Base-by-base conservation (phyloP, 2,797 vertebrate species). In the Cossypha niveicapilla region DNA sequence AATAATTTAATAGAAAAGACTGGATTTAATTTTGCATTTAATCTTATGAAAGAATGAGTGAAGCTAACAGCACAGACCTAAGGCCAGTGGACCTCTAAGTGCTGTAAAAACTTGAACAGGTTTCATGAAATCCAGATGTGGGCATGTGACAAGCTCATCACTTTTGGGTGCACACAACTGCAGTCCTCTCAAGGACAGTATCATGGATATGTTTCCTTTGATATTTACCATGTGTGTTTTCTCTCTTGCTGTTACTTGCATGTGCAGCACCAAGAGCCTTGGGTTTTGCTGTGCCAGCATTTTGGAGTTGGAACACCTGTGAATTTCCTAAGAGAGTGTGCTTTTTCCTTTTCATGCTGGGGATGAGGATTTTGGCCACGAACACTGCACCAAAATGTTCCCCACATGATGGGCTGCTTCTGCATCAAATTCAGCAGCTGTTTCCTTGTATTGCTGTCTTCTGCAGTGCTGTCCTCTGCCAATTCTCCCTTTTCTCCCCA, bases 341-440 rank as follows among this genome's bases (percentile, higher is more conserved):
- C 44, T 48, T 76, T 44, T 71, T 87, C 65, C 51, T 22, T 73
- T 89, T 56, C 0, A 2, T 45, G 74, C 88, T 73, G 71, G n/a
- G 34, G 22, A 85, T 82, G 56, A 85, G 54, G 63, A 37, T 94
- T 85, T 92, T 76, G 61, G 61, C 89, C 75, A 74, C 76, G 84
- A 93, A 61, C 68, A 71, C 56, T 95, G 92, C 93, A 93, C 71
- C 93, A 94, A 93, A 95, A 67, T 67, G 63, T 73, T 92, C 56
- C 76, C 54, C 67, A 86, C 41, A 11, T 7, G 11, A 81, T 5
- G 19, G 67, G 75, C 80, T 88, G 41, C 48, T 94, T 35, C 86
- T 87, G 92, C 92, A 82, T 93, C 86, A 44, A 53, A 89, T 58
- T 63, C 80, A 82, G 95, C 93, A 91, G 84, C 93, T 89, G 78